Percentiles rank a stretch among this genome's conserved stretches.
Evolutionary conservation across 1,140 invertebrate genomes (phyloP).

Genomic region (Drosophila equinoxialis): DNA sequence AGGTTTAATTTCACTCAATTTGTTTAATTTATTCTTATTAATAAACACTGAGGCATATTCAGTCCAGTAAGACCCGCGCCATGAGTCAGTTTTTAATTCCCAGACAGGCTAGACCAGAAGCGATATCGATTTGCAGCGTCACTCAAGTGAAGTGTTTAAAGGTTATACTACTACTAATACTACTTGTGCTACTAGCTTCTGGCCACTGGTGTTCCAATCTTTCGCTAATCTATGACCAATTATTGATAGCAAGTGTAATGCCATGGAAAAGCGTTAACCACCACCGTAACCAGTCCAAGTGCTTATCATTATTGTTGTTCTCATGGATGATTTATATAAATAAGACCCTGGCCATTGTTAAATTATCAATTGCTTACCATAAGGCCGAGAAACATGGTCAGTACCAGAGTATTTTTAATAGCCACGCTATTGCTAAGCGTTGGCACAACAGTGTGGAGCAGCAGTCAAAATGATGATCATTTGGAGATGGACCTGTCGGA

Average conservation of each 20-base stretch:
- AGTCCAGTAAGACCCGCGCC: background rate
- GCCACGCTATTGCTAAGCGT: constrained; percentile 1
- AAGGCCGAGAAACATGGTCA: background rate
- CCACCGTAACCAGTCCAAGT: background rate
- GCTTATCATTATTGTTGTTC: background rate
- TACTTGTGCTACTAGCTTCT: background rate
- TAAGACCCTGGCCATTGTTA: background rate
- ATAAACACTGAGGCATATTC: too few species aligned
- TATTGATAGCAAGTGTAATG: constrained; percentile 1
- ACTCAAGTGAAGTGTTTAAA: background rate
- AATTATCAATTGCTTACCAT: background rate
- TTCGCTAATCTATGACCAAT: background rate
- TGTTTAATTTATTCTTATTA: background rate
- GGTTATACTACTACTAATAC: background rate
- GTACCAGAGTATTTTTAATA: background rate
- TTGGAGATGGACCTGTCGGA: background rate
- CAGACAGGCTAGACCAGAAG: background rate
- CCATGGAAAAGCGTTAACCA: background rate
- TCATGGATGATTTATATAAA: background rate
- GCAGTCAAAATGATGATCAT: background rate
- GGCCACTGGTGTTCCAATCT: background rate
- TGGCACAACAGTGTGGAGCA: background rate
- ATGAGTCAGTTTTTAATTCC: background rate
- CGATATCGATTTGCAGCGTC: background rate
- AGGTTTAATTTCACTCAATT: too few species aligned